Evolutionary conservation across 1,140 invertebrate genomes (phyloP).

Genomic region (Reticulitermes speratus): DNA sequence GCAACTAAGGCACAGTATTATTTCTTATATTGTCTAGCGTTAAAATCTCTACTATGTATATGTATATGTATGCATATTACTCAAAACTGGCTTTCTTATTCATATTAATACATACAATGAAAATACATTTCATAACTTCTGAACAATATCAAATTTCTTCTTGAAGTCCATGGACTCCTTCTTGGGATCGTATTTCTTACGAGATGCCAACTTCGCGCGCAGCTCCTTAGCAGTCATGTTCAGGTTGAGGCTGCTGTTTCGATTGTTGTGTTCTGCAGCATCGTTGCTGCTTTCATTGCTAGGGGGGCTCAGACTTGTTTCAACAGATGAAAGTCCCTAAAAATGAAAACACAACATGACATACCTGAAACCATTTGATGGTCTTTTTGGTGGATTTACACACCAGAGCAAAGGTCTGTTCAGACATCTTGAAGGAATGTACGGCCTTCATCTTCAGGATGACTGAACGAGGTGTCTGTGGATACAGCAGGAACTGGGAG

Average conservation of each 20-base stretch:
- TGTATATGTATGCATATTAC: neutral
- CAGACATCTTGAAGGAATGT: too few species aligned
- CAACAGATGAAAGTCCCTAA: conserved; percentile 36
- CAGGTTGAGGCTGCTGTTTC: conserved; percentile 60
- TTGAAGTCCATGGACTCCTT: conserved; percentile 84
- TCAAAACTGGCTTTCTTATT: neutral
- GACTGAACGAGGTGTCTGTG: too few species aligned
- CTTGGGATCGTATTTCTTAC: conserved; percentile 85
- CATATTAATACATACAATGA: neutral
- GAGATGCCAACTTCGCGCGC: conserved; percentile 76
- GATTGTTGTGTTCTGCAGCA: conserved; percentile 33
- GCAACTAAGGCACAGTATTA: neutral
- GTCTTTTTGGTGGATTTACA: neutral
- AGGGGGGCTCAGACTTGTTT: conserved; percentile 23
- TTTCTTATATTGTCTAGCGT: neutral
- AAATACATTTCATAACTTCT: conserved; percentile 64
- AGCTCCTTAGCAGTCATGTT: conserved; percentile 86
- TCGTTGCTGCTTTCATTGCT: conserved; percentile 35
- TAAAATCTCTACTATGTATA: neutral
- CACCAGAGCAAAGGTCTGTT: too few species aligned
- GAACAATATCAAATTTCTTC: conserved; percentile 90
- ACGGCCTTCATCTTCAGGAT: too few species aligned
- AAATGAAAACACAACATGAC: conserved; percentile 28
- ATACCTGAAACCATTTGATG: neutral
- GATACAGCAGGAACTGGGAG: too few species aligned